A percentile compares a stretch with the other conserved stretches of the same genome.
phyloP scores from a whole-genome alignment of 1,140 invertebrate species.

The Portunus trituberculatus region DNA sequence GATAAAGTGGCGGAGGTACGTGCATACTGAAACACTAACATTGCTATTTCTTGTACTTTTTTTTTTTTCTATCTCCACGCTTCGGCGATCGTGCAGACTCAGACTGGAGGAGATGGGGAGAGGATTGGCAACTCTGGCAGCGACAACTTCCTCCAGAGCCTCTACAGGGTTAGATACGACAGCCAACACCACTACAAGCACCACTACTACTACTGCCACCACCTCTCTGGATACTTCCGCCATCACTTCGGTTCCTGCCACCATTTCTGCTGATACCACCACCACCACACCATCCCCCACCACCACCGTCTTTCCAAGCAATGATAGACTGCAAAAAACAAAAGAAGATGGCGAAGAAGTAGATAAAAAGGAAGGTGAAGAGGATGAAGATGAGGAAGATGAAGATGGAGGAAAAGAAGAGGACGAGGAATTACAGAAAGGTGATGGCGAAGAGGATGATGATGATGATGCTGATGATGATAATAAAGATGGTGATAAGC shows the following conservation, averaged over 20 bases:
- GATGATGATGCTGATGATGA: not conserved
- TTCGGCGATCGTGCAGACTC: constrained; percentile 29
- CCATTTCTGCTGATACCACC: not conserved
- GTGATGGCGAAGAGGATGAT: not conserved
- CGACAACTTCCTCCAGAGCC: not conserved
- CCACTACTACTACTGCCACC: not conserved
- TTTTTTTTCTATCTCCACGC: not conserved
- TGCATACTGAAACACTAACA: not conserved
- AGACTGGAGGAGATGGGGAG: constrained; percentile 60
- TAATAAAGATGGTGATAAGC: not conserved
- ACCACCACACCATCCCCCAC: not conserved
- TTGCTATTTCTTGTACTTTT: no score
- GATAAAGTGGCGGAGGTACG: constrained; percentile 4
- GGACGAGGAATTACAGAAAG: not conserved
- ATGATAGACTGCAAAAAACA: not conserved
- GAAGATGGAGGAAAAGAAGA: not conserved
- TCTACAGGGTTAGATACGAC: not conserved
- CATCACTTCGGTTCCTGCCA: not conserved
- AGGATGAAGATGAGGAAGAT: not conserved
- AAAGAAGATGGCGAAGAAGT: not conserved
- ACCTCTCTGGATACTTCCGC: no score
- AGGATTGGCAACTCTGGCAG: constrained; percentile 16
- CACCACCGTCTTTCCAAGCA: no score
- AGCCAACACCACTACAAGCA: not conserved
- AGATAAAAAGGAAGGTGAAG: not conserved